These are phyloP conservation scores for Nycticryphes semicollaris DNA, from an alignment of 2,113 vertebrate genomes.

Conservation along the genomic window DNA sequence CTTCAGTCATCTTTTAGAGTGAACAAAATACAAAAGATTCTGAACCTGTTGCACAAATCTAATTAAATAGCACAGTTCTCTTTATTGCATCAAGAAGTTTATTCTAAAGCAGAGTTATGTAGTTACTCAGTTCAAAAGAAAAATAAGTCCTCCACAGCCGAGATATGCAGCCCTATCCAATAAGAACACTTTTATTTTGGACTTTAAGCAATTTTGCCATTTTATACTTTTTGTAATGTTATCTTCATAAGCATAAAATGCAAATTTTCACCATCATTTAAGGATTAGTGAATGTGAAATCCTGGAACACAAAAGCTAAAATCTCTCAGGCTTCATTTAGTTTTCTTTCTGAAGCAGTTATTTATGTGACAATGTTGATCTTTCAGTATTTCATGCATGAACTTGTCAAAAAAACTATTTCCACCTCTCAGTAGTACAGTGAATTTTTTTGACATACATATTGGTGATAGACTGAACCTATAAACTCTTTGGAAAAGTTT, in stretches of 20 bases:
- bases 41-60: not conserved
- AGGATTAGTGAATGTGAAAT: not conserved
- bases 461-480: not conserved
- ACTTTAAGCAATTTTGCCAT: not conserved
- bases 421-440: not conserved
- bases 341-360: slow-evolving; percentile 10
- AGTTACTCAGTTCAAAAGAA: not conserved
- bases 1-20: not conserved
- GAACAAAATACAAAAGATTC: not conserved
- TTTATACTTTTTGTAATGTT: not conserved
- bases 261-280: not conserved
- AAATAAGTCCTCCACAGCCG: not conserved
- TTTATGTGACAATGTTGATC: not conserved
- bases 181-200: not conserved
- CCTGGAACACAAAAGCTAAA: not conserved
- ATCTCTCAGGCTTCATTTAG: not conserved
- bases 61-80: not conserved
- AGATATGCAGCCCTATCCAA: not conserved
- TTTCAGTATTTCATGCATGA: slow-evolving; percentile 36
- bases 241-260: not conserved
- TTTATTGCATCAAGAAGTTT: not conserved
- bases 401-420: not conserved
- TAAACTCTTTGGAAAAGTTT: slow-evolving; percentile 13
- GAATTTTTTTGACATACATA: not conserved
- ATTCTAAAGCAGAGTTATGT: not conserved